A percentile compares a stretch with the other conserved stretches of the same genome.
Conservation (phyloP, 2,888 invertebrate species). For the Oxytorus armatus region DNA sequence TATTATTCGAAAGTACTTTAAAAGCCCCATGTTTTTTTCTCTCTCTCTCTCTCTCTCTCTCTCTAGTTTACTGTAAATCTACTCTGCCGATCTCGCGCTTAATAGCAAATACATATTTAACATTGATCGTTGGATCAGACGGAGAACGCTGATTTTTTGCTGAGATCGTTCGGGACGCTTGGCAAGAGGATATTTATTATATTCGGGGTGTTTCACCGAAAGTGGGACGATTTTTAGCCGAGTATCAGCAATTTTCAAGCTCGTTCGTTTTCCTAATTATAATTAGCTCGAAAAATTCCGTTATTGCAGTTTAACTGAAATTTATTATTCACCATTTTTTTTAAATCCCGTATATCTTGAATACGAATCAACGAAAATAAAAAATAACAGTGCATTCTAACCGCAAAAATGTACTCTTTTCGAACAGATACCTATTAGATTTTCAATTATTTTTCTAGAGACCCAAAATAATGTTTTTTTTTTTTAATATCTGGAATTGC, state of each 20-base stretch:
- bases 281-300: neutral
- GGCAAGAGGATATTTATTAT: conserved; percentile 44
- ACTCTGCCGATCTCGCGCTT: conserved; percentile 38
- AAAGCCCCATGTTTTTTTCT: conserved; percentile 31
- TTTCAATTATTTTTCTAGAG: neutral
- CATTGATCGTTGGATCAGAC: conserved; percentile 47
- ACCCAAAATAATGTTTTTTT: neutral
- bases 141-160: conserved; percentile 28
- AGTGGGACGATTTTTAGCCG: neutral
- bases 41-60: neutral
- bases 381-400: conserved; percentile 12
- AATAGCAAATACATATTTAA: conserved; percentile 34
- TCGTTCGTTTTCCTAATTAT: neutral
- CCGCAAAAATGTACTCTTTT: conserved; percentile 2
- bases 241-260: neutral
- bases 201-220: neutral
- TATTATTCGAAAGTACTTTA: conserved; percentile 49
- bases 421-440: too few relatives aligned
- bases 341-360: neutral
- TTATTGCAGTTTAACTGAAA: neutral
- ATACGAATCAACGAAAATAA: neutral
- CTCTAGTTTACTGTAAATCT: conserved; percentile 37
- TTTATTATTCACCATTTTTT: conserved; percentile 21
- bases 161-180: conserved; percentile 6
- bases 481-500: neutral